Evolutionary conservation across 2,888 invertebrate genomes (phyloP), one percentile per base, ranked within the genome.

Genomic region (Tenthredo mesomela): DNA sequence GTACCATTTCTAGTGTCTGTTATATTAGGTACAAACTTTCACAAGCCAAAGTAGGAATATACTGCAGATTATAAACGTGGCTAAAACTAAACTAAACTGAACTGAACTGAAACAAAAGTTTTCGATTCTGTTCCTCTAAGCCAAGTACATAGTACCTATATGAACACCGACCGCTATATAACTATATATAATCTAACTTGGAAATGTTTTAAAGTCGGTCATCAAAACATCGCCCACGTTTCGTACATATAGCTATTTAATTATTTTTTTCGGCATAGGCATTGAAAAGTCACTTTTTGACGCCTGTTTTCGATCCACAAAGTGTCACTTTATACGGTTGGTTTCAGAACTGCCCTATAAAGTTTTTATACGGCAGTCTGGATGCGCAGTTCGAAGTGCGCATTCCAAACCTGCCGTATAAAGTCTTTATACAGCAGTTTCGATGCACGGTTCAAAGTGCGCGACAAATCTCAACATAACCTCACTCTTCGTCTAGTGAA

Each of bases 161-260:
- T 33, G 4, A 33, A 33, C 40, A 37, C 37, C 29, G 18, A 71
- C 12, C n/a, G 25, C 43, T 25, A 12, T 40, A 47, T 29, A 29
- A n/a, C n/a, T 12, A 25, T 25, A 12, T 40, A 47, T 29, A 29
- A n/a, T 47, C 15, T 50, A 43, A 75, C 15, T 75, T 43, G 75
- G 75, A 47, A 50, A 50, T 15, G 75, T 75, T 75, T 73, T 2
- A 47, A 50, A 47, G 29, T 75, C 75, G 75, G 43, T 73, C 21
- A 73, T 73, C 21, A 73, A 37, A 70, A 70, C 70, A 70, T 70
- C 70, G 70, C 47, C 47, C 73, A 73, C 73, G 47, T 21, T 21
- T 25, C 18, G 0, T 47, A 37, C 37, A 4, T 4, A 2, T 10
- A 43, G 43, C 21, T 25, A 0, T 73, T 43, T 47, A 47, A 43